Conservation (phyloP, 2,888 invertebrate species). For the Netelia fuscicornis region DNA sequence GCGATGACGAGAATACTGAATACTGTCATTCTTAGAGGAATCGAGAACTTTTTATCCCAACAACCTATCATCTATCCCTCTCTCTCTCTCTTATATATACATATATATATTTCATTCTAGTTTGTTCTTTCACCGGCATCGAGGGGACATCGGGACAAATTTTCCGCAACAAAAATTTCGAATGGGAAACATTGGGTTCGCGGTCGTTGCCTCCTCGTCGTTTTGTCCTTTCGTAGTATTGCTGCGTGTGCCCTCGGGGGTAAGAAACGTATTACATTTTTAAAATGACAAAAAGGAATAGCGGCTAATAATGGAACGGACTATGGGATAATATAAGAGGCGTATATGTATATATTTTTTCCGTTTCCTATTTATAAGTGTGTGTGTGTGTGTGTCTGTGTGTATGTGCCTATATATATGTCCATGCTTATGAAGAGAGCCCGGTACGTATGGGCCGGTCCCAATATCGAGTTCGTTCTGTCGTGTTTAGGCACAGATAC, state of each 20-base stretch:
- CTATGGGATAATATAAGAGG: slow-evolving; percentile 78
- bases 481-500: slow-evolving; percentile 29
- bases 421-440: slow-evolving; percentile 10
- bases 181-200: slow-evolving; percentile 79
- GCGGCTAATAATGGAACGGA: slow-evolving; percentile 81
- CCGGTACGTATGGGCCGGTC: slow-evolving; percentile 64
- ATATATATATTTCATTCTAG: slow-evolving; percentile 50
- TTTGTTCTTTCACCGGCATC: slow-evolving; percentile 53
- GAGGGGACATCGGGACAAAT: slow-evolving; percentile 82
- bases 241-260: slow-evolving; percentile 73
- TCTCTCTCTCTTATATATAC: slow-evolving; percentile 21
- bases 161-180: slow-evolving; percentile 83
- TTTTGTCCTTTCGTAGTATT: slow-evolving; percentile 45
- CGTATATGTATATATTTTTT: slow-evolving; percentile 25
- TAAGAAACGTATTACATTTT: slow-evolving; percentile 82
- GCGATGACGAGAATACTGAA: slow-evolving; percentile 1
- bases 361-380: background rate
- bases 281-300: slow-evolving; percentile 81
- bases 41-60: slow-evolving; percentile 9
- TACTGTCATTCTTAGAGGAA: background rate
- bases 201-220: slow-evolving; percentile 63
- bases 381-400: slow-evolving; percentile 12
- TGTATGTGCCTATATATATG: slow-evolving; percentile 43
- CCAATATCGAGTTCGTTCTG: slow-evolving; percentile 75
- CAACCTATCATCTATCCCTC: slow-evolving; percentile 38